These are phyloP conservation scores for Drosophila buzzatii DNA, from an alignment of 2,888 invertebrate species.

Conservation along the genomic window DNA sequence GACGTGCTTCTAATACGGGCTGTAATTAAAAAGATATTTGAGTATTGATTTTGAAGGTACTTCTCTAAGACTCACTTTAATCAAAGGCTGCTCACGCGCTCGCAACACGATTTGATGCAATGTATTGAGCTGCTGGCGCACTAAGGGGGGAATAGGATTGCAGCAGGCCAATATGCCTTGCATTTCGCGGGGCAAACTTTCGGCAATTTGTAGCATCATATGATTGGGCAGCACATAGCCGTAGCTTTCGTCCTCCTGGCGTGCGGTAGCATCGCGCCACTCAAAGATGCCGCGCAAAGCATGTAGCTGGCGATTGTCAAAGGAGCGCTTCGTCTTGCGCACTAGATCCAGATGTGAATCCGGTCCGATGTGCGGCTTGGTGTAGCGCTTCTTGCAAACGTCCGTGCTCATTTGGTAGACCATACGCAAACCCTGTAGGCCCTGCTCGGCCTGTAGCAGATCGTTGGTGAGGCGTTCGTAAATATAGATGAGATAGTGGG, in stretches of 20 bases:
- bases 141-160: slow-evolving; percentile 94
- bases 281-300: slow-evolving; percentile 92
- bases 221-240: slow-evolving; percentile 98
- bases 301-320: slow-evolving; percentile 93
- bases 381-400: slow-evolving; percentile 92
- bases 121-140: slow-evolving; percentile 86
- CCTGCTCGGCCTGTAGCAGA: slow-evolving; percentile 89
- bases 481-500: slow-evolving; percentile 96
- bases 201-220: slow-evolving; percentile 96
- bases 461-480: slow-evolving; percentile 92
- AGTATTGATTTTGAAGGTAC: no score
- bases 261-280: slow-evolving; percentile 95
- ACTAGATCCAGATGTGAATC: slow-evolving; percentile 92
- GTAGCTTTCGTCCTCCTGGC: slow-evolving; percentile 95
- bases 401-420: slow-evolving; percentile 91
- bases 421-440: slow-evolving; percentile 88
- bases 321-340: slow-evolving; percentile 91
- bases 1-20: slow-evolving; percentile 84
- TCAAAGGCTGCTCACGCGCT: slow-evolving; percentile 89
- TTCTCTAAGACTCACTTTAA: slow-evolving; percentile 85
- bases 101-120: slow-evolving; percentile 89
- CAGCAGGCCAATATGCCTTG: slow-evolving; percentile 97
- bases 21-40: slow-evolving; percentile 57
- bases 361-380: slow-evolving; percentile 90
- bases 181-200: slow-evolving; percentile 94